These are phyloP conservation scores for Serranus cabrilla DNA, from an alignment of 2,797 vertebrate genomes.

Conservation along the genomic window DNA sequence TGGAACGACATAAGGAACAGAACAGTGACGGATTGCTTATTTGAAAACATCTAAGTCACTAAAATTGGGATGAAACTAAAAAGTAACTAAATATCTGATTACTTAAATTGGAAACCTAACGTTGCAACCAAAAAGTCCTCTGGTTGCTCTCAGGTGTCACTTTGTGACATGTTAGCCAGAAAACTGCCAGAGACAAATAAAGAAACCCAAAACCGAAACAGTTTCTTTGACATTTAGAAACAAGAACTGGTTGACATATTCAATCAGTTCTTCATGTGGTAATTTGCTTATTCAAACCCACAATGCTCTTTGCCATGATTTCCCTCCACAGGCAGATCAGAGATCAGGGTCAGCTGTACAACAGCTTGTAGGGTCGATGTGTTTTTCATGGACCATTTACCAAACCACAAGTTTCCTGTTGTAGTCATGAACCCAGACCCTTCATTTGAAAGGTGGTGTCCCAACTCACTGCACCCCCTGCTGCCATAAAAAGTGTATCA, in stretches of 20 bases:
- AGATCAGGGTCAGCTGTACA: slow-evolving; percentile 25
- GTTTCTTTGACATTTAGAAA: not conserved
- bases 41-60: too few species aligned
- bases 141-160: too few species aligned
- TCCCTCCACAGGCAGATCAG: slow-evolving; percentile 15
- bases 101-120: too few species aligned
- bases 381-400: slow-evolving; percentile 31
- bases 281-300: slow-evolving; percentile 10
- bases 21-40: too few species aligned
- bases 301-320: slow-evolving; percentile 1
- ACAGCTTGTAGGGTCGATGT: slow-evolving; percentile 25
- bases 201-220: not conserved
- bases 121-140: too few species aligned
- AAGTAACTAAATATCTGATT: too few species aligned
- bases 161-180: too few species aligned
- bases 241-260: not conserved
- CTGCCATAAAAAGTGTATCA: slow-evolving; percentile 28
- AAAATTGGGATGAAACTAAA: too few species aligned
- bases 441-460: slow-evolving; percentile 19
- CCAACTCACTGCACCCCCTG: slow-evolving; percentile 29
- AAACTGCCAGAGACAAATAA: not conserved
- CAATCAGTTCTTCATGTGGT: not conserved
- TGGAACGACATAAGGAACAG: too few species aligned
- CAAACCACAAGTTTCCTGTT: slow-evolving; percentile 15
- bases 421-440: slow-evolving; percentile 10